phyloP scores from a whole-genome alignment of 2,888 invertebrate species.

The Phoronis australis region DNA sequence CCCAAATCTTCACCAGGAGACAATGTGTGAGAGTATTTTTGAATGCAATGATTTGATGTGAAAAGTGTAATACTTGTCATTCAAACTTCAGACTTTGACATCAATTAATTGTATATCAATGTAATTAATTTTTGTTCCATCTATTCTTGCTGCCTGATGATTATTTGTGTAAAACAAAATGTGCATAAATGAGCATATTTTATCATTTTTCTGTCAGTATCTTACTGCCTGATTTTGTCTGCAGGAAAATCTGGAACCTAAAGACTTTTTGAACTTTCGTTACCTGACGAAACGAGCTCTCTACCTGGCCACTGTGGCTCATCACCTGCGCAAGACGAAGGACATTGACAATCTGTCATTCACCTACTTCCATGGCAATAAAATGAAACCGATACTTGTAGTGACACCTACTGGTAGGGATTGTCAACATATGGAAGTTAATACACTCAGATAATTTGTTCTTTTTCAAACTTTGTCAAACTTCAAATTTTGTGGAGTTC shows the following conservation, averaged over 20 bases:
- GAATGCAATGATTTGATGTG: too few relatives aligned
- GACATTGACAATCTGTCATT: conserved; percentile 57
- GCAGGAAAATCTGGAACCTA: conserved; percentile 65
- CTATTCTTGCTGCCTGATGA: too few relatives aligned
- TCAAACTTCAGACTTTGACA: too few relatives aligned
- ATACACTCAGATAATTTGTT: background rate
- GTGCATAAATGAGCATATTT: background rate
- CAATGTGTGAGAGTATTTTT: too few relatives aligned
- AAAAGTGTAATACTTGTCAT: too few relatives aligned
- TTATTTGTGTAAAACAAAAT: too few relatives aligned
- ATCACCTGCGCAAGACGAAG: conserved; percentile 56
- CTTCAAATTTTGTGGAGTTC: too few relatives aligned
- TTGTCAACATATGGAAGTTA: too few relatives aligned
- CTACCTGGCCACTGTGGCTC: conserved; percentile 68
- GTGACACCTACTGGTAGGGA: conserved; percentile 41
- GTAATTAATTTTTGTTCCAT: too few relatives aligned
- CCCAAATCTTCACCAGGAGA: too few relatives aligned
- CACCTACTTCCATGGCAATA: conserved; percentile 55
- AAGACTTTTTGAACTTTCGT: conserved; percentile 75
- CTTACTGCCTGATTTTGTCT: conserved; percentile 13
- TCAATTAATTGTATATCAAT: too few relatives aligned
- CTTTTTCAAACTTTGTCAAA: background rate
- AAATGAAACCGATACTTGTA: conserved; percentile 58
- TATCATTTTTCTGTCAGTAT: background rate
- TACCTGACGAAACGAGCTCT: conserved; percentile 75